Evolutionary conservation across 2,888 invertebrate genomes (phyloP).

Genomic region (Cosmopolites sordidus): DNA sequence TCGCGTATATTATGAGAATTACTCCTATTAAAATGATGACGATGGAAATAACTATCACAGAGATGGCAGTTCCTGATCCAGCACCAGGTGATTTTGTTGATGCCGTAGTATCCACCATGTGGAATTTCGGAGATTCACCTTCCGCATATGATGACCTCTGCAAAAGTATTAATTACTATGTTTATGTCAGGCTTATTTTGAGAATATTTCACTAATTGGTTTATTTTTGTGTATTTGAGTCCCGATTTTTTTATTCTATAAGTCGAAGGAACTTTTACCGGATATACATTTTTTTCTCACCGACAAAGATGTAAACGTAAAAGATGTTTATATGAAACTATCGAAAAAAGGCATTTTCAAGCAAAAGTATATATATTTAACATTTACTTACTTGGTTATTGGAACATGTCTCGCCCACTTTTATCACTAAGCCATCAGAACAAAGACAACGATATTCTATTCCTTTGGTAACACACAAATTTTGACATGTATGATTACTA

Average conservation of each 20-base stretch:
- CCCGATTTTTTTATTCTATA: no score
- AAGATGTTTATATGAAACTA: no score
- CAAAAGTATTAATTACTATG: slow-evolving; percentile 11
- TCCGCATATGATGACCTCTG: slow-evolving; percentile 21
- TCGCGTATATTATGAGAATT: slow-evolving; percentile 25
- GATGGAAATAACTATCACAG: slow-evolving; percentile 32
- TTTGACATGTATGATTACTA: slow-evolving; percentile 52
- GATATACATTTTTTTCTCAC: no score
- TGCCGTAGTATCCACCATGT: slow-evolving; percentile 12
- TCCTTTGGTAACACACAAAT: slow-evolving; percentile 59
- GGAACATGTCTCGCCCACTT: slow-evolving; percentile 42
- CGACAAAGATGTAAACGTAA: no score
- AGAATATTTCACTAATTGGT: no score
- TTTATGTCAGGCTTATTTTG: no score
- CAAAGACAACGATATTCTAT: slow-evolving; percentile 55
- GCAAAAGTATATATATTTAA: no score
- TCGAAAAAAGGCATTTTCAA: no score
- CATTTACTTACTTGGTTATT: background rate
- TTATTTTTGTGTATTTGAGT: no score
- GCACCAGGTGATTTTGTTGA: background rate
- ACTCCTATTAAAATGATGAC: slow-evolving; percentile 25
- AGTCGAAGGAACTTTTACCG: no score
- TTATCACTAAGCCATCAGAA: slow-evolving; percentile 49
- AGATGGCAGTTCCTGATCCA: slow-evolving; percentile 25
- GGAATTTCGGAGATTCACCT: slow-evolving; percentile 20